These are phyloP conservation scores for Perodicticus potto DNA, from an alignment of 2,797 vertebrate species.

Conservation along the genomic window DNA sequence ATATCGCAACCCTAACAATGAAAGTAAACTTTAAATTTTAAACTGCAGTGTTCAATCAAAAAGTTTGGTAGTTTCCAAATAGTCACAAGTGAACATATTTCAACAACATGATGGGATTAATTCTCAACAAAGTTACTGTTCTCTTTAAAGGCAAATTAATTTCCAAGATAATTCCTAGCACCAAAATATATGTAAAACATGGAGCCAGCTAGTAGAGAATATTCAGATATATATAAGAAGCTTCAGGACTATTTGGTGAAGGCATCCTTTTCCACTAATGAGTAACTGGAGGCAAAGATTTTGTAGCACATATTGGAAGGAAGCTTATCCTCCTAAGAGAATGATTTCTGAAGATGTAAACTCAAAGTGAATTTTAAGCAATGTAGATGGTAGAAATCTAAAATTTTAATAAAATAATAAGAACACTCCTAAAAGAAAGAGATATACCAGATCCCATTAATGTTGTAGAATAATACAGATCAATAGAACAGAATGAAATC, in stretches of 20 bases:
- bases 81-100: background rate
- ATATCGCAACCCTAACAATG: background rate
- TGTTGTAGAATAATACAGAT: background rate
- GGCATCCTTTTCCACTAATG: background rate
- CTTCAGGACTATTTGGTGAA: background rate
- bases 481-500: background rate
- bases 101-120: background rate
- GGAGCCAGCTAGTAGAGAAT: background rate
- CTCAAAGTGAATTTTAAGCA: conserved; percentile 35
- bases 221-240: background rate
- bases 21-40: background rate
- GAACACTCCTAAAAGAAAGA: background rate
- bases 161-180: background rate
- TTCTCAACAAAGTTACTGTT: conserved; percentile 24
- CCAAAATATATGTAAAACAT: conserved; percentile 11
- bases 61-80: background rate
- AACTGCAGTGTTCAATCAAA: background rate
- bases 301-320: background rate
- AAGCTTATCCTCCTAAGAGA: background rate
- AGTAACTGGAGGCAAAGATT: background rate
- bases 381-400: background rate
- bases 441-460: background rate
- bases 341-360: conserved; percentile 40
- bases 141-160: background rate
- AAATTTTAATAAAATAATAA: conserved; percentile 36